These are phyloP conservation scores for Neosilurus hyrtlii DNA, from an alignment of 2,797 vertebrate genomes.

Conservation along the genomic window DNA sequence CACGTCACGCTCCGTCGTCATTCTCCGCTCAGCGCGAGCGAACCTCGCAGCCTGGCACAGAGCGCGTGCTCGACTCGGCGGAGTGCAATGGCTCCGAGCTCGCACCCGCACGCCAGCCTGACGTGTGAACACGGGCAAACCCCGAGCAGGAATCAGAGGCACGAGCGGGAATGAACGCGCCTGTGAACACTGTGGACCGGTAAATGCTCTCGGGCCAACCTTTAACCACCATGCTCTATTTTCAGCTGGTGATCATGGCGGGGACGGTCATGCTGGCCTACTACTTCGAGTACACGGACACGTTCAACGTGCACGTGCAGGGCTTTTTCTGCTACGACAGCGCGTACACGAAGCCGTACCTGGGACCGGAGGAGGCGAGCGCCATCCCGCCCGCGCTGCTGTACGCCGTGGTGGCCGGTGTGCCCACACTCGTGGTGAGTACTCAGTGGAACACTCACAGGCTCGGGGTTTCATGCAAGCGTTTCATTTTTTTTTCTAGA, in stretches of 20 bases:
- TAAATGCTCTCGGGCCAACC: conserved; percentile 59
- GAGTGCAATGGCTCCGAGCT: conserved; percentile 23
- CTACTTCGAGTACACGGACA: conserved; percentile 83
- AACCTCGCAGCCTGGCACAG: conserved; percentile 19
- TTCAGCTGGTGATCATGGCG: conserved; percentile 97
- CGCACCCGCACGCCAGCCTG: background rate
- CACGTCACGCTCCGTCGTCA: conserved; percentile 26
- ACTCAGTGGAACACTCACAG: background rate
- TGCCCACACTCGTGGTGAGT: conserved; percentile 93
- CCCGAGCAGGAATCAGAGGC: conserved; percentile 8
- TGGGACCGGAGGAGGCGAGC: conserved; percentile 91
- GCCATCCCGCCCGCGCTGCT: conserved; percentile 89
- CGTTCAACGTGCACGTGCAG: conserved; percentile 93
- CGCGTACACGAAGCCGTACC: conserved; percentile 91
- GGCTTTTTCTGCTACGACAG: conserved; percentile 98
- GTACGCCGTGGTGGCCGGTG: conserved; percentile 85
- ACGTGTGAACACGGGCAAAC: background rate
- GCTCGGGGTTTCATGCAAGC: background rate
- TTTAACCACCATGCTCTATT: conserved; percentile 81
- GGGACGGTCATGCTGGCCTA: conserved; percentile 88
- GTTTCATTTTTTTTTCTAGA: background rate
- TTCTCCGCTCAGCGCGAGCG: conserved; percentile 10
- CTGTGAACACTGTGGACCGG: conserved; percentile 52
- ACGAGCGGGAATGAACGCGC: conserved; percentile 19
- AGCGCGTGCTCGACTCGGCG: conserved; percentile 16